Percentiles rank a stretch among this genome's conserved stretches.
phyloP scores from a whole-genome alignment of 2,888 invertebrate species.

The Diadegma fenestrale region DNA sequence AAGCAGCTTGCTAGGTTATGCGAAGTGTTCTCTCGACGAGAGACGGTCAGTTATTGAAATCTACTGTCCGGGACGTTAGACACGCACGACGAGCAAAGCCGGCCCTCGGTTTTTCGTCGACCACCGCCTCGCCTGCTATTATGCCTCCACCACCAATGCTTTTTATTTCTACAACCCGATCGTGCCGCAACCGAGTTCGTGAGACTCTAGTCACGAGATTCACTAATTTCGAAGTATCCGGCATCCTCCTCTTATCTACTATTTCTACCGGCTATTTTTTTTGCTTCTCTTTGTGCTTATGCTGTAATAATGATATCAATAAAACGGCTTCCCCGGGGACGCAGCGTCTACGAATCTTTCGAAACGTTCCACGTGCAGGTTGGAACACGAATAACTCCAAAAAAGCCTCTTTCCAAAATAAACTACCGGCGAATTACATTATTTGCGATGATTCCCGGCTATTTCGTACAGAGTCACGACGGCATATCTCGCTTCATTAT shows the following conservation, averaged over 20 bases:
- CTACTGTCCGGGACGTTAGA: constrained; percentile 50
- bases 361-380: constrained; percentile 50
- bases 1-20: constrained; percentile 55
- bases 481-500: not conserved
- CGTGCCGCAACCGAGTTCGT: constrained; percentile 3
- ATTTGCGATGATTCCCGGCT: not conserved
- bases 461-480: not conserved
- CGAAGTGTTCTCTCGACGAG: constrained; percentile 41
- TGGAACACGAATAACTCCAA: constrained; percentile 26
- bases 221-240: constrained; percentile 27
- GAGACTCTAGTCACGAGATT: constrained; percentile 36
- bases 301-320: constrained; percentile 25
- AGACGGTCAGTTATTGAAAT: constrained; percentile 48
- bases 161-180: constrained; percentile 3
- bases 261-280: constrained; percentile 21
- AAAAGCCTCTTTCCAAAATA: not conserved
- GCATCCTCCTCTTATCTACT: constrained; percentile 43
- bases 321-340: constrained; percentile 48
- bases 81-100: constrained; percentile 47
- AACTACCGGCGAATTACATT: not conserved
- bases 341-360: constrained; percentile 40
- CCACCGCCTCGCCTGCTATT: constrained; percentile 25
- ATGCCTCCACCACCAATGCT: constrained; percentile 31
- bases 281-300: constrained; percentile 4
- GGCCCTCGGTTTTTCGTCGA: constrained; percentile 30